These are phyloP conservation scores for Drosophila anomalata DNA, from an alignment of 2,888 invertebrate species.

Conservation along the genomic window DNA sequence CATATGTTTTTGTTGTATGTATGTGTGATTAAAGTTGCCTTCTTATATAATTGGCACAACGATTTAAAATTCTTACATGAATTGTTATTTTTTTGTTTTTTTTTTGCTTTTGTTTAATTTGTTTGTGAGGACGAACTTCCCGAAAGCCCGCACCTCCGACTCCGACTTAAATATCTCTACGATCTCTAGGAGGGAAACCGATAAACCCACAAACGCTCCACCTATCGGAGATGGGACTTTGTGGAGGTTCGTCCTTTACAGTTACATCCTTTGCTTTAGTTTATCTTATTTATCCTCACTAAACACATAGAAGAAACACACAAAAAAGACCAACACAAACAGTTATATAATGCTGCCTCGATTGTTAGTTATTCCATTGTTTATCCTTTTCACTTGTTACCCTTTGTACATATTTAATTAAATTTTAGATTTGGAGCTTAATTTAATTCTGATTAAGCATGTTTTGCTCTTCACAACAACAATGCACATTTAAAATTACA, in stretches of 20 bases:
- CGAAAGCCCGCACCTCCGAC: not conserved
- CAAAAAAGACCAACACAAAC: slow-evolving; percentile 67
- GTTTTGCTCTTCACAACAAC: slow-evolving; percentile 41
- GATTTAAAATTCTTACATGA: slow-evolving; percentile 32
- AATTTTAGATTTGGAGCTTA: slow-evolving; percentile 45
- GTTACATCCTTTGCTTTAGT: slow-evolving; percentile 15
- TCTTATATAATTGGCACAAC: slow-evolving; percentile 17
- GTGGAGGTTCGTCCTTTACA: not conserved
- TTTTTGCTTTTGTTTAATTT: slow-evolving; percentile 40
- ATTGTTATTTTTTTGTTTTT: slow-evolving; percentile 4
- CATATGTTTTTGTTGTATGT: slow-evolving; percentile 8
- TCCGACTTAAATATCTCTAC: not conserved
- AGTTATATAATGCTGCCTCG: slow-evolving; percentile 44
- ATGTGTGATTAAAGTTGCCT: not conserved
- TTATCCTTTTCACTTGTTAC: slow-evolving; percentile 26
- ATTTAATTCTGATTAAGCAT: slow-evolving; percentile 55
- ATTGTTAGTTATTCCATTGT: slow-evolving; percentile 3
- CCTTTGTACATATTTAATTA: slow-evolving; percentile 51
- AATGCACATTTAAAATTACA: slow-evolving; percentile 37
- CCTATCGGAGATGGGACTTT: not conserved
- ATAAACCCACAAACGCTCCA: not conserved
- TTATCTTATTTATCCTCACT: slow-evolving; percentile 42
- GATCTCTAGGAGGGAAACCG: slow-evolving; percentile 2
- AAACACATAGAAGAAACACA: slow-evolving; percentile 56
- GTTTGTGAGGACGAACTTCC: not conserved